phyloP scores from a whole-genome alignment of 2,113 vertebrate species.

The Noctilio leporinus region DNA sequence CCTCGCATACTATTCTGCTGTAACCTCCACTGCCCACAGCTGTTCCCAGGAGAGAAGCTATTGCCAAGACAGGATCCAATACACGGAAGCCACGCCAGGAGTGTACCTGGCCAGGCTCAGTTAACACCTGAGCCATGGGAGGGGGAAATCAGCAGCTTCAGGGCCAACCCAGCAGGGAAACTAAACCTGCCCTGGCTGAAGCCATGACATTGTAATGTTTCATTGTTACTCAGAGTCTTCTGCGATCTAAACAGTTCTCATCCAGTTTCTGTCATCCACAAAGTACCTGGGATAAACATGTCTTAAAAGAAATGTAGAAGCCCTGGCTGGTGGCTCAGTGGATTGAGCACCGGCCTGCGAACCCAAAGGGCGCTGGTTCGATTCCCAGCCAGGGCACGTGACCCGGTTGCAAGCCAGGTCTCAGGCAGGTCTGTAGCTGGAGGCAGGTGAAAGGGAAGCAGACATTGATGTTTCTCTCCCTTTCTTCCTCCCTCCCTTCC shows the following conservation, averaged over 20 bases:
- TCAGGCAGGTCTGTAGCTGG: too few species aligned
- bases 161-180: neutral
- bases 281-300: neutral
- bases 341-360: too few species aligned
- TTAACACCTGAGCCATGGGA: neutral
- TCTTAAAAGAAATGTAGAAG: too few species aligned
- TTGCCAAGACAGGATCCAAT: neutral
- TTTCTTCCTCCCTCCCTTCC: too few species aligned
- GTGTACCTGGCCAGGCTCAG: neutral
- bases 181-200: neutral
- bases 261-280: neutral
- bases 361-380: too few species aligned
- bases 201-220: neutral
- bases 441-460: too few species aligned
- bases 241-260: neutral
- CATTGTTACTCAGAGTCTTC: neutral
- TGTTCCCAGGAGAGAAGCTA: neutral
- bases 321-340: too few species aligned
- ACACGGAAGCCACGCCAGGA: neutral
- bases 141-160: neutral
- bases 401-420: too few species aligned
- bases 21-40: neutral
- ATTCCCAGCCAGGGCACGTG: too few species aligned
- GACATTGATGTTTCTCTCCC: too few species aligned
- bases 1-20: neutral